These are phyloP conservation scores for Micrastur ruficollis DNA, from an alignment of 2,797 vertebrate genomes.

Conservation along the genomic window DNA sequence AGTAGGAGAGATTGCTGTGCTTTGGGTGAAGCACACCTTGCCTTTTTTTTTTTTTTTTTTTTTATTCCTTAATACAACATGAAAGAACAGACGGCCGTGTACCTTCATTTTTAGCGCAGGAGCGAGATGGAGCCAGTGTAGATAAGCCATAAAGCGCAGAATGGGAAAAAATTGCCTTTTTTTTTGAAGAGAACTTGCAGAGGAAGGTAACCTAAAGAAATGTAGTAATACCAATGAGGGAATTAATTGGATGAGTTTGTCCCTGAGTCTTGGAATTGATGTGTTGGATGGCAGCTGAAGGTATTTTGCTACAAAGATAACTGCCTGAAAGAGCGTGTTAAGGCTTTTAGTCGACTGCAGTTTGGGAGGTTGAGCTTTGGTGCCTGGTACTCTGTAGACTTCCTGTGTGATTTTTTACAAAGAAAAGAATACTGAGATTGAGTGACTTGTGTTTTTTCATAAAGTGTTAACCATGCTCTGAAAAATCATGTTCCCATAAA, in stretches of 20 bases:
- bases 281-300: background rate
- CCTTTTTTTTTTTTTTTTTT: background rate
- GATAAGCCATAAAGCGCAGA: background rate
- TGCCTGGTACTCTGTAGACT: conserved; percentile 9
- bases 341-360: background rate
- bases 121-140: background rate
- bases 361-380: conserved; percentile 50
- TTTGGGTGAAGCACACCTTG: background rate
- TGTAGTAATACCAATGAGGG: background rate
- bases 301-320: background rate
- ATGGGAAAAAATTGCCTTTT: background rate
- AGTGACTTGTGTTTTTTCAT: background rate
- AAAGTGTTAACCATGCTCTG: background rate
- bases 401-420: conserved; percentile 16
- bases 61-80: background rate
- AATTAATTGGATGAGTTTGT: background rate
- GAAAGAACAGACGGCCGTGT: background rate
- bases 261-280: background rate
- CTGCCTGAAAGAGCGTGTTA: background rate
- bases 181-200: background rate
- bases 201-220: background rate
- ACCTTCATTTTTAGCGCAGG: background rate
- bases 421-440: background rate
- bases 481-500: background rate
- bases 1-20: background rate